Percentiles rank a stretch among this genome's conserved stretches.
These are phyloP conservation scores for Urocolius indicus DNA, from an alignment of 2,113 vertebrate genomes.

Conservation along the genomic window DNA sequence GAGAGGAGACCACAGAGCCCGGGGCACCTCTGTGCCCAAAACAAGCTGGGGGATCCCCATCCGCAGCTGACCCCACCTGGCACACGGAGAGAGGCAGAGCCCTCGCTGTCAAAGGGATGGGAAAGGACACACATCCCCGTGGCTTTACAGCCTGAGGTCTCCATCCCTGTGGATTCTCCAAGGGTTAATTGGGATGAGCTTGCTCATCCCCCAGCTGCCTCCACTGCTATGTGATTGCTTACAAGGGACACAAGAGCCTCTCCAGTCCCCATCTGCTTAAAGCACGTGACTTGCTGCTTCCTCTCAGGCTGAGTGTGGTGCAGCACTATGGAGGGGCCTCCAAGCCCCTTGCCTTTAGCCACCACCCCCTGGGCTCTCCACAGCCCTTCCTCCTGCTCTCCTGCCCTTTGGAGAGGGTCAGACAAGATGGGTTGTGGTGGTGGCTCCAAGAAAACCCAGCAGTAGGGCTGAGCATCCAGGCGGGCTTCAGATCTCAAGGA, in stretches of 20 bases:
- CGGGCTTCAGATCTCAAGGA: not conserved
- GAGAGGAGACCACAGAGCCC: not conserved
- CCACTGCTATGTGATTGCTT: not conserved
- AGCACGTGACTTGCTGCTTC: rapidly evolving
- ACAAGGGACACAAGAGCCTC: not conserved
- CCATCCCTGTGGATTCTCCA: not conserved
- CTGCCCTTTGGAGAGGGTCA: not conserved
- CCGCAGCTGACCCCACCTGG: not conserved
- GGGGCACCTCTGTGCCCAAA: not conserved
- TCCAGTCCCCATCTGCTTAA: not conserved
- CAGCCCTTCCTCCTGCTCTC: not conserved
- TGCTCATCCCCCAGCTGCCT: not conserved
- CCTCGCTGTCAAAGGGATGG: not conserved
- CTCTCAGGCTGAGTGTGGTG: not conserved
- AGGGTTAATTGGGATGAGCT: not conserved
- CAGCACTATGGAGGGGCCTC: not conserved
- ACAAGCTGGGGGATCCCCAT: rapidly evolving
- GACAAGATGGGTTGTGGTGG: not conserved
- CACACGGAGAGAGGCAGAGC: not conserved
- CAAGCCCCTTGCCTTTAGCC: not conserved
- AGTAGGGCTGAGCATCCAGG: not conserved
- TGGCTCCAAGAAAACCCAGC: not conserved
- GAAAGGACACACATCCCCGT: not conserved
- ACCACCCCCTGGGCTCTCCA: too few relatives aligned
- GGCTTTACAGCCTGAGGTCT: not conserved